These are phyloP conservation scores for Synergus japonicus DNA, from an alignment of 2,888 invertebrate species.

Conservation along the genomic window DNA sequence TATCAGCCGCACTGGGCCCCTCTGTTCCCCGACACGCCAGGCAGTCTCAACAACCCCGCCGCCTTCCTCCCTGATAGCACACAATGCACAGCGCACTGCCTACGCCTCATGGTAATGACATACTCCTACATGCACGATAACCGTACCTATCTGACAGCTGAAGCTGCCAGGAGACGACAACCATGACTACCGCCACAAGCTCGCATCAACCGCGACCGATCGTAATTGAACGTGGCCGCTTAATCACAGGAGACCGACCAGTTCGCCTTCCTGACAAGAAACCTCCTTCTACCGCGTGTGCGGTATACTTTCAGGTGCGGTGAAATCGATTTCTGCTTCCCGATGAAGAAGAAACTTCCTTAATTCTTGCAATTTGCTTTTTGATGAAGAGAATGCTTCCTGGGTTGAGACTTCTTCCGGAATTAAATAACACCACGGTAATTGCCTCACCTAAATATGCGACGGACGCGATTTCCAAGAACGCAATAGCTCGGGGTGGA, in stretches of 20 bases:
- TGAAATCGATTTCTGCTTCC: conserved; percentile 37
- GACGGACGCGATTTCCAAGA: too few species aligned
- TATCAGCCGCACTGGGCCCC: conserved; percentile 44
- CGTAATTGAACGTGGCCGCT: conserved; percentile 53
- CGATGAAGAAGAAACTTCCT: conserved; percentile 3
- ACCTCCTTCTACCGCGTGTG: conserved; percentile 2
- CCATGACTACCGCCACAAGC: conserved; percentile 40
- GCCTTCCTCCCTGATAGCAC: conserved; percentile 54
- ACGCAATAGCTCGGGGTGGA: too few species aligned
- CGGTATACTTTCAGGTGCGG: conserved; percentile 38
- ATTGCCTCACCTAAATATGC: too few species aligned
- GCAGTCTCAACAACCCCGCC: conserved; percentile 46
- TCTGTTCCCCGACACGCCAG: conserved; percentile 49
- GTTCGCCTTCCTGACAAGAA: conserved; percentile 30
- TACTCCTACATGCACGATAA: conserved; percentile 66
- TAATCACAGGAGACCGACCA: conserved; percentile 48
- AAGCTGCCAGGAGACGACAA: conserved; percentile 46
- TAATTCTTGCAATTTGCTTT: conserved; percentile 22
- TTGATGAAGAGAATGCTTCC: background rate
- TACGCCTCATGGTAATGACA: conserved; percentile 72
- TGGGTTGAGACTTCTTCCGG: background rate
- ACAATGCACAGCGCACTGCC: conserved; percentile 68
- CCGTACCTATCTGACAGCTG: conserved; percentile 51
- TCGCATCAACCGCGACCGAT: conserved; percentile 48
- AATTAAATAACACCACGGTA: too few species aligned